Evolutionary conservation across 2,888 invertebrate species (phyloP).

Genomic region (Callinectes sapidus): DNA sequence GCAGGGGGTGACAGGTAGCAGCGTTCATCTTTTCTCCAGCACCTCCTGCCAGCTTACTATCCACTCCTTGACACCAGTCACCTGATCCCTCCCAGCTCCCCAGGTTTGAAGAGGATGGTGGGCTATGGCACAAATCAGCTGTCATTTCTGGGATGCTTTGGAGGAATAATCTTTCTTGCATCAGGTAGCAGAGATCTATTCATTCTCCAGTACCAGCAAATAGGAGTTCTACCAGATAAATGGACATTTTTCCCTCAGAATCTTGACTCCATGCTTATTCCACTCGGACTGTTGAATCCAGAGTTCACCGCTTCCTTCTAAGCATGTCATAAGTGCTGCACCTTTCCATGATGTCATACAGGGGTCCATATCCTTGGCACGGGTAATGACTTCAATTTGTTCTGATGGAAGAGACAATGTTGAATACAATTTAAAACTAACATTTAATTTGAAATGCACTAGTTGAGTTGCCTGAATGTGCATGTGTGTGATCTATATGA

Average conservation of each 20-base stretch:
- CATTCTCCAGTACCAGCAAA: too few species aligned
- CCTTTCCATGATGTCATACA: slow-evolving; percentile 95
- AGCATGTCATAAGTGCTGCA: slow-evolving; percentile 92
- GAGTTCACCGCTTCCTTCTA: slow-evolving; percentile 79
- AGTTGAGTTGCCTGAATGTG: background rate
- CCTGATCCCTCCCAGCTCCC: too few species aligned
- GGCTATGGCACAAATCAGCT: too few species aligned
- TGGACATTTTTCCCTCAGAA: slow-evolving; percentile 92
- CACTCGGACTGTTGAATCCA: slow-evolving; percentile 93
- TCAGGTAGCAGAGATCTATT: too few species aligned
- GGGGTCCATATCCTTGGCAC: slow-evolving; percentile 94
- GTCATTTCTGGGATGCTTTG: too few species aligned
- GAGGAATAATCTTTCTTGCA: too few species aligned
- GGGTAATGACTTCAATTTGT: slow-evolving; percentile 91
- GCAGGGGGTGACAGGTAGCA: too few species aligned
- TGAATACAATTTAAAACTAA: background rate
- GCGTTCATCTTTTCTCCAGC: too few species aligned
- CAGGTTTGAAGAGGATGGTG: too few species aligned
- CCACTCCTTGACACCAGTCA: too few species aligned
- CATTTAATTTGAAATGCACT: background rate
- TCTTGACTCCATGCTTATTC: slow-evolving; percentile 88
- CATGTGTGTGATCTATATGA: background rate
- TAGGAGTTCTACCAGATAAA: slow-evolving; percentile 79
- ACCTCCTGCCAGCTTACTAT: too few species aligned
- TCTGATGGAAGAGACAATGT: slow-evolving; percentile 76